Evolutionary conservation across 2,113 vertebrate species (phyloP), one percentile per base, ranked within the genome.

Genomic region (Callaeas wilsoni): DNA sequence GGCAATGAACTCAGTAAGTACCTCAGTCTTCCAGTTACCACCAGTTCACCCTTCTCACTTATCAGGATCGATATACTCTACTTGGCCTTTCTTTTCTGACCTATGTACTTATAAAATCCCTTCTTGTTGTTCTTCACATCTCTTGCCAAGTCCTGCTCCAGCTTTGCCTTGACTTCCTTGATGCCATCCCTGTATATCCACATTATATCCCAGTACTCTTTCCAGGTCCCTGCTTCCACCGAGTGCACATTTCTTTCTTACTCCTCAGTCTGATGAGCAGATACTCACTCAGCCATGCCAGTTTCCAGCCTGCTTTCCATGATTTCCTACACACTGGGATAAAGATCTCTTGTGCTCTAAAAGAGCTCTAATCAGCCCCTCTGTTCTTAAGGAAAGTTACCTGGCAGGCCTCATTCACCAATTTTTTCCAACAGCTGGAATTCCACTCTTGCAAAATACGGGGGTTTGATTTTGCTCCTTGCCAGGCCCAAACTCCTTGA

Each of bases 221-320:
- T 18, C 5, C 5, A 11, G 26, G 32, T 37, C 10, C 35, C 50
- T 57, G 5, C 37, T 57, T 56, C 50, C 27, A 33, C 1, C 1
- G 32, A 22, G 22, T 44, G 27, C 37, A 32, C 50, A 22, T 64
- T 73, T 42, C 26, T 88, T 88, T 49, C 42, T 73, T 42, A 42
- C 17, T 64, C 35, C 27, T 57, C 42, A 37, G 12, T 65, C 50
- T 42, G 67, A 42, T 64, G 32, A 49, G 42, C 26, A 88, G 42
- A 42, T 44, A 19, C 8, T 78, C 0, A 0, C 15, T 65, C 15
- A 73, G 50, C 22, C 32, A 11, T 57, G 16, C 32, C 4, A 6
- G 27, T 73, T 74, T 65, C 59, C 27, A 81, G 23, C 27, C 33
- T 74, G 52, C 27, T 37, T 89, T 59, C 60, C 29, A n/a, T 44